Evolutionary conservation across 2,797 vertebrate species (phyloP), one percentile per base, ranked within the genome.

Genomic region (Myioborus melanocephalus): DNA sequence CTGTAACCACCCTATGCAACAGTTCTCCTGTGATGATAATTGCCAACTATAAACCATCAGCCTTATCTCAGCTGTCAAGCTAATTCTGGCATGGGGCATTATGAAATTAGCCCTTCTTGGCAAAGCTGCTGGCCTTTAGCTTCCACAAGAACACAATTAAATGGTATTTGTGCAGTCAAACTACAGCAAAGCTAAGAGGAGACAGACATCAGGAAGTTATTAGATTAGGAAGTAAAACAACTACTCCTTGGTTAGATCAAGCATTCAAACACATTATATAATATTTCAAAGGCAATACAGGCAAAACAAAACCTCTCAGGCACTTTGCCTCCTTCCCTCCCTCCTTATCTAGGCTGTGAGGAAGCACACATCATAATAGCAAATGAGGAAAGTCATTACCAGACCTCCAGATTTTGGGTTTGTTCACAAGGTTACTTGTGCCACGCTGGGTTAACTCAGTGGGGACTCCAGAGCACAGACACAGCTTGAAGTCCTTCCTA

Each of bases 91-190:
- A 2, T 17, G 24, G 43, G 24, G 22, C 50, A 73, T 86, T 92
- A 92, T 56, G 85, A 72, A 93, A 93, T 95, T 72, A 95, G 69
- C 82, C 57, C 55, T 76, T 72, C 91, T 86, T 83, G 84, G 82
- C 92, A 90, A 87, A 83, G 57, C 72, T 75, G 44, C 71, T 49
- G 72, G 73, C 65, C 89, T 81, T 93, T 37, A 44, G 37, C 75
- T 88, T 91, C 87, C 70, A 72, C 69, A 88, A 75, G 93, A 85
- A 88, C 32, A 87, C 94, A 89, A 79, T 93, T 92, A 92, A 96
- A 87, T 73, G 61, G 39, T 66, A 89, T 86, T 97, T 90, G 87
- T 76, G 78, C 68, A 88, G 87, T 50, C 61, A 81, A 83, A 65
- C 35, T 90, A 77, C 12, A 95, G 70, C 34, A 94, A 87, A 95